phyloP scores from a whole-genome alignment of 2,888 invertebrate genomes.

The Calameuta filiformis region DNA sequence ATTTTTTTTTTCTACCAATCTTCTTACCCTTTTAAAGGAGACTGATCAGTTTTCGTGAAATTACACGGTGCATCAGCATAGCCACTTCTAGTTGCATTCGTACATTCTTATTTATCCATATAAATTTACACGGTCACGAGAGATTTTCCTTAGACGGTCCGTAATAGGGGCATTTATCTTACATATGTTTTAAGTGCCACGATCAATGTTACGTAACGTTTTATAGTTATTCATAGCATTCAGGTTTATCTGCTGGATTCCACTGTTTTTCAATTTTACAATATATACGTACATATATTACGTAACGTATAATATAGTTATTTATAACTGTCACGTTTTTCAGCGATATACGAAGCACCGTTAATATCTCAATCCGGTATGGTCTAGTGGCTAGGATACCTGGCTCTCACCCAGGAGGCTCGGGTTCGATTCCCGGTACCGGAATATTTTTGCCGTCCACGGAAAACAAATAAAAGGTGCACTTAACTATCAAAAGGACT shows the following conservation, averaged over 20 bases:
- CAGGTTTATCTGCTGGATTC: no score
- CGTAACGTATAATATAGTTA: neutral
- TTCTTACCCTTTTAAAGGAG: neutral
- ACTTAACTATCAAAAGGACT: neutral
- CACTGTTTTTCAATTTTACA: neutral
- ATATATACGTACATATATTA: neutral
- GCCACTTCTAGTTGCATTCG: neutral
- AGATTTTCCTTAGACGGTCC: neutral
- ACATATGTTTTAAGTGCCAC: no score
- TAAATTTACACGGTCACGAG: neutral
- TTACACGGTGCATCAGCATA: neutral
- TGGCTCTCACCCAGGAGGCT: conserved; percentile 74
- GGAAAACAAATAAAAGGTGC: neutral
- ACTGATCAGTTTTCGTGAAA: neutral
- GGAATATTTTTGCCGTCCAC: conserved; percentile 40
- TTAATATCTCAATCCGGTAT: conserved; percentile 50
- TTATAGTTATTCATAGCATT: neutral
- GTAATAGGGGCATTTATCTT: neutral
- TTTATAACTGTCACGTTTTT: neutral
- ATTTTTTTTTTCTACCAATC: neutral
- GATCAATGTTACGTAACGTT: neutral
- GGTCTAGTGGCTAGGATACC: conserved; percentile 73
- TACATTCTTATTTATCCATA: no score
- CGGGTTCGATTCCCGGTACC: conserved; percentile 70
- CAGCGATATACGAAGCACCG: neutral